Evolutionary conservation across 2,888 invertebrate species (phyloP).

Genomic region (Belgica antarctica): DNA sequence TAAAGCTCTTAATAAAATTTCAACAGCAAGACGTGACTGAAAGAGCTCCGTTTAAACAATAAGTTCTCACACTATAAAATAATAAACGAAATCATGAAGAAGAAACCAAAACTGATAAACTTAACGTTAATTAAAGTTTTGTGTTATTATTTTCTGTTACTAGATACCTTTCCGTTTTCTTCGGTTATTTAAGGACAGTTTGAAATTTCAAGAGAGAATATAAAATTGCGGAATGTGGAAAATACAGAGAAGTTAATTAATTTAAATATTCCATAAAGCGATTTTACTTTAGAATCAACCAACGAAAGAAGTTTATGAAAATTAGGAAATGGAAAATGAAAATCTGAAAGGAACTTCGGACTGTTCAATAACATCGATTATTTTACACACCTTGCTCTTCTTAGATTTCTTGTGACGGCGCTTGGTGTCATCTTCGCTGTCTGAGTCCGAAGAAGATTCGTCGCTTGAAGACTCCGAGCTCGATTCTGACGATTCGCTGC

Average conservation of each 20-base stretch:
- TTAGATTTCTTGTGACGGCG: slow-evolving; percentile 36
- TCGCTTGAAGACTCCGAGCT: slow-evolving; percentile 46
- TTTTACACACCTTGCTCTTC: slow-evolving; percentile 37
- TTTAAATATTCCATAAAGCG: slow-evolving; percentile 32
- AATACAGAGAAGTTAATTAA: slow-evolving; percentile 40
- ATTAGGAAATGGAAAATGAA: slow-evolving; percentile 24
- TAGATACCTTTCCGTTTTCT: slow-evolving; percentile 44
- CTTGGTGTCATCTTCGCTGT: slow-evolving; percentile 26
- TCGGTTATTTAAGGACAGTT: slow-evolving; percentile 43
- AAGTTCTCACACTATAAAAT: neutral
- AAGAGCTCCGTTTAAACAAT: no score
- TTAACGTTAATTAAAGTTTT: slow-evolving; percentile 2
- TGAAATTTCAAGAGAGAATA: slow-evolving; percentile 40
- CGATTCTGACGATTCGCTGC: slow-evolving; percentile 53
- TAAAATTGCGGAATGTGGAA: slow-evolving; percentile 23
- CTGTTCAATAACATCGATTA: no score
- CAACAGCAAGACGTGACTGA: no score
- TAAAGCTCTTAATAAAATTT: no score
- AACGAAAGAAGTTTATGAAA: slow-evolving; percentile 25
- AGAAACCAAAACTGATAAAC: neutral
- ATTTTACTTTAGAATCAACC: neutral
- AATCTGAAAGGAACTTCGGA: slow-evolving; percentile 6
- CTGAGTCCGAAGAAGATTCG: slow-evolving; percentile 31
- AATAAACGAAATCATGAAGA: neutral
- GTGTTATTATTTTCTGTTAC: slow-evolving; percentile 23